phyloP scores from a whole-genome alignment of 1,140 invertebrate genomes.

The Ceratina japonica region DNA sequence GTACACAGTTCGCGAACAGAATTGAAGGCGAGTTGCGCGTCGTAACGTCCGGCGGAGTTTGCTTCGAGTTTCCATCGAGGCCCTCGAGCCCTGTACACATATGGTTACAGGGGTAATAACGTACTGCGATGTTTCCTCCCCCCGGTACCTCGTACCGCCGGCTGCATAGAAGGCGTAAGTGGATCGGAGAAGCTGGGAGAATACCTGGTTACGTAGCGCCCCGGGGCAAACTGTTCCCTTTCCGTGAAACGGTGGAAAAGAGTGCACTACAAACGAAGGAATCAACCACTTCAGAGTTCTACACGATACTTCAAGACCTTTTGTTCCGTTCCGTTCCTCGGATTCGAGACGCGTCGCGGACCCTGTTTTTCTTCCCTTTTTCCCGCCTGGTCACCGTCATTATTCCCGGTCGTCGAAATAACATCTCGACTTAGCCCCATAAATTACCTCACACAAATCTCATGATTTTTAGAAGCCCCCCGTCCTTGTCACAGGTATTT shows the following conservation, averaged over 20 bases:
- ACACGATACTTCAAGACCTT: not conserved
- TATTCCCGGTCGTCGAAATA: no score
- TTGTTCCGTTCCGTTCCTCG: no score
- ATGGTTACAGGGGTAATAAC: conserved; percentile 46
- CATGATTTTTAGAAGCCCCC: no score
- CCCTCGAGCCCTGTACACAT: conserved; percentile 32
- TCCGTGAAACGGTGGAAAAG: not conserved
- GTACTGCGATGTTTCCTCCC: conserved; percentile 11
- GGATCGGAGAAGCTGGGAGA: conserved; percentile 20
- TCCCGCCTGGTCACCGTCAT: no score
- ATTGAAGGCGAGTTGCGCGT: conserved; percentile 3
- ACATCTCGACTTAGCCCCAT: no score
- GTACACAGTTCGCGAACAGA: no score
- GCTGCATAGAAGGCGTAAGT: not conserved
- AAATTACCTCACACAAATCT: no score
- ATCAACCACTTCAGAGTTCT: not conserved
- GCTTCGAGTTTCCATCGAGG: conserved; percentile 31
- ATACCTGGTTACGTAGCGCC: conserved; percentile 7
- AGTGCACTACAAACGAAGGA: conserved; percentile 28
- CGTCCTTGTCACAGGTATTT: no score
- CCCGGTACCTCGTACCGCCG: not conserved
- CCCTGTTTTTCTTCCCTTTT: no score
- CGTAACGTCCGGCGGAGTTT: conserved; percentile 33
- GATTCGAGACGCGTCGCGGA: no score
- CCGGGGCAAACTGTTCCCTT: not conserved